A percentile compares a stretch with the other conserved stretches of the same genome.
Conservation (phyloP, 1,140 invertebrate genomes). For the Cataglyphis hispanica region DNA sequence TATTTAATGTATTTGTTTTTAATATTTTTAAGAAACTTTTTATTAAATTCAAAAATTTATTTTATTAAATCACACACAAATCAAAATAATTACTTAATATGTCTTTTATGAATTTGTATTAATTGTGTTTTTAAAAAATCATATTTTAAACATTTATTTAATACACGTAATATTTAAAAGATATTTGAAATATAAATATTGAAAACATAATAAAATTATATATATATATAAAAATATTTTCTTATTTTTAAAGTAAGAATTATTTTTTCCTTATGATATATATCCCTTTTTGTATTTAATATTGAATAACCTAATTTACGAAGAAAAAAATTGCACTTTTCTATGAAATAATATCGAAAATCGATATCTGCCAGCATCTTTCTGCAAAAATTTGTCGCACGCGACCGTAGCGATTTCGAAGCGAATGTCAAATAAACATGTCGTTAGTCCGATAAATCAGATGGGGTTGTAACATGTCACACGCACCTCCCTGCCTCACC, state of each 20-base stretch:
- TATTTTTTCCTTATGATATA: neutral
- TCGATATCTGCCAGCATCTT: slow-evolving; percentile 36
- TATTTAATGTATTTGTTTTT: too few species aligned
- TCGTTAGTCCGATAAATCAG: slow-evolving; percentile 85
- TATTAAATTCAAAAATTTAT: too few species aligned
- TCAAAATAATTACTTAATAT: too few species aligned
- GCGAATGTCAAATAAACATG: slow-evolving; percentile 81
- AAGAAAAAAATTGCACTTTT: neutral
- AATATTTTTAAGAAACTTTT: too few species aligned
- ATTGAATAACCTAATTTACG: neutral
- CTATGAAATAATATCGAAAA: slow-evolving; percentile 2
- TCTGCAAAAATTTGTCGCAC: slow-evolving; percentile 42
- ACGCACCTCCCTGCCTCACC: slow-evolving; percentile 65
- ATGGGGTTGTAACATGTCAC: slow-evolving; percentile 78
- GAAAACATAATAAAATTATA: neutral
- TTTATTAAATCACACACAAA: too few species aligned
- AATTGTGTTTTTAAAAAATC: too few species aligned
- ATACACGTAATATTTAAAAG: too few species aligned
- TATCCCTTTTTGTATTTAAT: neutral
- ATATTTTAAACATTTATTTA: too few species aligned
- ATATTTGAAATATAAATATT: too few species aligned
- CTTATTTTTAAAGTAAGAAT: neutral
- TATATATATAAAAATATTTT: neutral
- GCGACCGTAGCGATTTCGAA: slow-evolving; percentile 47
- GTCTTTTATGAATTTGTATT: too few species aligned